phyloP scores from a whole-genome alignment of 2,113 vertebrate species.

The Pelodiscus sinensis region DNA sequence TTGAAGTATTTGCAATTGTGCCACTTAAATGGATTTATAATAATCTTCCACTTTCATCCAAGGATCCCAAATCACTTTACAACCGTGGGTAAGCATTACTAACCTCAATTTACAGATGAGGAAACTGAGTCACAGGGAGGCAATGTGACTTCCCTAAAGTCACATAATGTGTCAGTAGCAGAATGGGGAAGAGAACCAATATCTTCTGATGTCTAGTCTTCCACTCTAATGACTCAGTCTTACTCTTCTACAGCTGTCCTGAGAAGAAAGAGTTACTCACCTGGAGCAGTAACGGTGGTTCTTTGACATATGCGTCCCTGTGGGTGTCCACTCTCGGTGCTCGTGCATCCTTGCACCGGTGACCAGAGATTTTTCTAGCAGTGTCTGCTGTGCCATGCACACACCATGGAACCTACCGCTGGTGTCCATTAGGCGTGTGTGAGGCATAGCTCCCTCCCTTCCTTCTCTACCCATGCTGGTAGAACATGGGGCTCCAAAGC shows the following conservation, averaged over 20 bases:
- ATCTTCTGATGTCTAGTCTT: neutral
- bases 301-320: too few relatives aligned
- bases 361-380: too few relatives aligned
- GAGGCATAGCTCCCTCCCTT: too few relatives aligned
- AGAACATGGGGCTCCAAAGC: too few relatives aligned
- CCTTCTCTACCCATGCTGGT: too few relatives aligned
- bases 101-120: neutral
- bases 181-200: neutral
- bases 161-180: fast-evolving
- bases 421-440: too few relatives aligned
- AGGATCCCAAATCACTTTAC: neutral
- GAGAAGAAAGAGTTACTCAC: neutral
- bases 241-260: neutral
- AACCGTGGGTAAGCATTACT: neutral
- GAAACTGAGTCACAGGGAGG: neutral
- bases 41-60: fast-evolving
- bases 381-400: too few relatives aligned
- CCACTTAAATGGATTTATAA: neutral
- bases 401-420: too few relatives aligned
- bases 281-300: too few relatives aligned
- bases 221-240: fast-evolving
- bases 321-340: too few relatives aligned
- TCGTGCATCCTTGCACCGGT: too few relatives aligned
- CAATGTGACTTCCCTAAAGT: neutral
- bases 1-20: neutral